A percentile compares a stretch with the other conserved stretches of the same genome.
Conservation (phyloP, 64 coral and sea anemone species). For the Trachythela sp. region DNA sequence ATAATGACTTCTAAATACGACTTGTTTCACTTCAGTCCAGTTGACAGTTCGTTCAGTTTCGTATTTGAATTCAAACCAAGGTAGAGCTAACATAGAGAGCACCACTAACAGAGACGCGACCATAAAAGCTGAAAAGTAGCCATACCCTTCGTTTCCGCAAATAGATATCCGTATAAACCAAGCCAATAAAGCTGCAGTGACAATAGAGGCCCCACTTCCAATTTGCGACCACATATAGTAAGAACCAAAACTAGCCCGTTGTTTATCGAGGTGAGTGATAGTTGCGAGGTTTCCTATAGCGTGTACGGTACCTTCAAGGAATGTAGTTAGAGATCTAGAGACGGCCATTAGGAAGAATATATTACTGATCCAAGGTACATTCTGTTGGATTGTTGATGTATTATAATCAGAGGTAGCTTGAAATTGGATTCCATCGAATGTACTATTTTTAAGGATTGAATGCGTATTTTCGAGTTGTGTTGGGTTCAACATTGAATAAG, state of each 20-base stretch:
- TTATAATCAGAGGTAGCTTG: too few relatives aligned
- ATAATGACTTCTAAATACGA: not conserved
- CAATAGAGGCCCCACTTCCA: not conserved
- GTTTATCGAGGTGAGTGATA: not conserved
- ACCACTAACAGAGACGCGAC: not conserved
- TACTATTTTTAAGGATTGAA: too few relatives aligned
- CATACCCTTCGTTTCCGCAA: not conserved
- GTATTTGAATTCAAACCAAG: constrained; percentile 27
- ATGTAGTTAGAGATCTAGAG: not conserved
- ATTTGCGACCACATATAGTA: constrained; percentile 11
- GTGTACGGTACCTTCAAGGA: not conserved
- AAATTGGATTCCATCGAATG: too few relatives aligned
- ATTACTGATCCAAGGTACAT: constrained; percentile 19
- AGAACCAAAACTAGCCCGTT: constrained; percentile 5
- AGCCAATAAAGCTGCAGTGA: not conserved
- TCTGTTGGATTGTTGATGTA: too few relatives aligned
- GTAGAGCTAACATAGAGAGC: not conserved
- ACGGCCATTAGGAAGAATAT: not conserved
- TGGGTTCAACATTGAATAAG: too few relatives aligned
- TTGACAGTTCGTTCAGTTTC: not conserved
- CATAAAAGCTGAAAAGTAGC: not conserved
- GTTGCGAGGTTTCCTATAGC: not conserved
- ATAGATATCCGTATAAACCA: not conserved
- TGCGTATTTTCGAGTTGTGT: too few relatives aligned
- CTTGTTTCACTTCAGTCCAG: not conserved